Conservation (phyloP, 2,113 vertebrate genomes). For the Dasyurus viverrinus region DNA sequence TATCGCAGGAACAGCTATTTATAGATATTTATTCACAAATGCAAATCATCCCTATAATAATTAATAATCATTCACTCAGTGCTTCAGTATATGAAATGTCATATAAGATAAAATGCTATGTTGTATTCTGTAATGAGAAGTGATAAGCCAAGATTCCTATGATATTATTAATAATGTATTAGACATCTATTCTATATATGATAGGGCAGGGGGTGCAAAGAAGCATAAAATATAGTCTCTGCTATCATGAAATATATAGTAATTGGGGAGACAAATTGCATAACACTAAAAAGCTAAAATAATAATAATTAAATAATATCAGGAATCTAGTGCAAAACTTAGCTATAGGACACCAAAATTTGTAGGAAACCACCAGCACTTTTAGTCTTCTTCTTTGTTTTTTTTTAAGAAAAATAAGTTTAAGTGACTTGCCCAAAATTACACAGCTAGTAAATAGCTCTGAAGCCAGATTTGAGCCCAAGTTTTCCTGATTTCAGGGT, state of each 20-base stretch:
- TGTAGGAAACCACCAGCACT: background rate
- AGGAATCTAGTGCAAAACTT: background rate
- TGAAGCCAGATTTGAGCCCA: background rate
- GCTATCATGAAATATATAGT: constrained; percentile 37
- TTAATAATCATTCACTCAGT: constrained; percentile 54
- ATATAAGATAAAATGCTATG: constrained; percentile 24
- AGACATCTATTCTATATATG: constrained; percentile 5
- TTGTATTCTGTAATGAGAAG: constrained; percentile 17
- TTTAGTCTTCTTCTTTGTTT: too few relatives aligned
- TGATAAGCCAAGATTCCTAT: constrained; percentile 34
- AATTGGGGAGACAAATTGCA: background rate
- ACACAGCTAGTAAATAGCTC: background rate
- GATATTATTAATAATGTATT: constrained; percentile 20
- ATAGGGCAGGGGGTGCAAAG: background rate
- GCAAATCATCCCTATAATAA: constrained; percentile 50
- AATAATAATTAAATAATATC: background rate
- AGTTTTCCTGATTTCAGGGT: background rate
- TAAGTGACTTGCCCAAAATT: background rate
- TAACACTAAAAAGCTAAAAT: background rate
- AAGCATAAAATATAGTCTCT: background rate
- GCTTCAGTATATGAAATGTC: constrained; percentile 16
- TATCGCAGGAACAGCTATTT: constrained; percentile 23
- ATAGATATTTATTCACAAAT: constrained; percentile 59
- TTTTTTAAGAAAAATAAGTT: too few relatives aligned
- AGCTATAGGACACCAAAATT: background rate